Conservation (phyloP, 2,113 vertebrate genomes). For the Anoplopoma fimbria region DNA sequence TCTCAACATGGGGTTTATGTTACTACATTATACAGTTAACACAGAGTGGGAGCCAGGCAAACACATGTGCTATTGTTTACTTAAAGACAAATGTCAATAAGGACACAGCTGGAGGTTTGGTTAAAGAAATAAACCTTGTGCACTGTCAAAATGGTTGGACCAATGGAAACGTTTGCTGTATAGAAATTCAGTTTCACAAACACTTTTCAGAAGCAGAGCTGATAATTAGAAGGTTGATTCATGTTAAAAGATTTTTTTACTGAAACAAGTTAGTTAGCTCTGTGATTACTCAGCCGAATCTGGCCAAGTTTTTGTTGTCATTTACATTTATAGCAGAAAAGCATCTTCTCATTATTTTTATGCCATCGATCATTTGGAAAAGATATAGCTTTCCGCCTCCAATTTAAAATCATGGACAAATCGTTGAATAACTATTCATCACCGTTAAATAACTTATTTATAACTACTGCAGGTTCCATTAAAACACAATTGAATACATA, state of each 20-base stretch:
- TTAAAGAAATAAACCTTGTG: neutral
- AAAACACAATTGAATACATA: neutral
- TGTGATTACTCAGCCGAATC: neutral
- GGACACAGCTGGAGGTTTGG: neutral
- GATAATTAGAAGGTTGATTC: neutral
- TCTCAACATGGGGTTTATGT: neutral
- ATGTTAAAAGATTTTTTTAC: neutral
- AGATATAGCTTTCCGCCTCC: neutral
- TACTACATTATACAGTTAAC: slow-evolving; percentile 2
- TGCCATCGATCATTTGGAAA: neutral
- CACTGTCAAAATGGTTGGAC: neutral
- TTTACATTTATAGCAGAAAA: neutral
- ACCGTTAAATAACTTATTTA: neutral
- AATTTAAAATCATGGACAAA: neutral
- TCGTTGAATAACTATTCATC: too few species aligned
- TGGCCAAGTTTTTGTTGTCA: neutral
- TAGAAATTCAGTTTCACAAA: neutral
- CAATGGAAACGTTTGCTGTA: neutral
- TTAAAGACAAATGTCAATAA: neutral
- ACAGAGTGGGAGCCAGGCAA: neutral
- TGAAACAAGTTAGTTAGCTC: neutral
- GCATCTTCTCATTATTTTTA: neutral
- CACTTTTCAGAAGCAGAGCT: neutral
- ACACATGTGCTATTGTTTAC: neutral
- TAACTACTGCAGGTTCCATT: neutral